A percentile compares a stretch with the other conserved stretches of the same genome.
phyloP scores from a whole-genome alignment of 2,113 vertebrate species.

The Labeo catla region DNA sequence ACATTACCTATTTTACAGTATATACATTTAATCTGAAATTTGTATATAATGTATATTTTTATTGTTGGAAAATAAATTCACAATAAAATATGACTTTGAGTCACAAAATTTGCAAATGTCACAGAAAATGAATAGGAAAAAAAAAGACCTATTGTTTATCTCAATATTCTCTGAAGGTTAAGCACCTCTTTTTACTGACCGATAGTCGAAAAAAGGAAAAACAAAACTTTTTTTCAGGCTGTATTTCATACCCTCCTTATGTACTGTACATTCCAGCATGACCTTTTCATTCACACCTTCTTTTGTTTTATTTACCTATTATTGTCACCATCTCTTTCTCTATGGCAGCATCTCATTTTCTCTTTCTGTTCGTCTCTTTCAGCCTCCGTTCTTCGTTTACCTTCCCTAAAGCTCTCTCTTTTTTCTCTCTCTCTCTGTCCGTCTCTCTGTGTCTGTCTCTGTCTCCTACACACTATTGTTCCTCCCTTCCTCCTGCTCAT shows the following conservation, averaged over 20 bases:
- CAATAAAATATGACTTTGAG: neutral
- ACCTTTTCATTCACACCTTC: neutral
- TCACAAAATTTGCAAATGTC: neutral
- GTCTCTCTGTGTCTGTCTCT: slow-evolving; percentile 1
- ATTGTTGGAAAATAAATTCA: neutral
- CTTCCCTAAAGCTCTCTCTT: slow-evolving; percentile 15
- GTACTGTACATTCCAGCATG: neutral
- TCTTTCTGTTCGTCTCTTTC: slow-evolving; percentile 18
- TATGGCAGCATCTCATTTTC: slow-evolving; percentile 41
- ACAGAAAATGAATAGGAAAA: neutral
- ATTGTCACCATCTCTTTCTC: slow-evolving; percentile 2
- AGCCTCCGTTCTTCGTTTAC: slow-evolving; percentile 8
- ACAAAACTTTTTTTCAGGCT: neutral
- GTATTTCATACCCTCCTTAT: neutral
- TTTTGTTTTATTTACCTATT: neutral
- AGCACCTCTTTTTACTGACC: neutral
- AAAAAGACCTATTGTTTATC: neutral
- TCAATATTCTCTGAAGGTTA: neutral
- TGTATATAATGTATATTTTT: neutral
- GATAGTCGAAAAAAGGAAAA: neutral
- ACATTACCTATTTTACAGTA: neutral
- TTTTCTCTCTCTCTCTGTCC: neutral
- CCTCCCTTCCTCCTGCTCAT: slow-evolving; percentile 54
- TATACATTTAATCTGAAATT: neutral
- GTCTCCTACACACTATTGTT: slow-evolving; percentile 35